phyloP scores from a whole-genome alignment of 2,113 vertebrate genomes.

The Riparia riparia region DNA sequence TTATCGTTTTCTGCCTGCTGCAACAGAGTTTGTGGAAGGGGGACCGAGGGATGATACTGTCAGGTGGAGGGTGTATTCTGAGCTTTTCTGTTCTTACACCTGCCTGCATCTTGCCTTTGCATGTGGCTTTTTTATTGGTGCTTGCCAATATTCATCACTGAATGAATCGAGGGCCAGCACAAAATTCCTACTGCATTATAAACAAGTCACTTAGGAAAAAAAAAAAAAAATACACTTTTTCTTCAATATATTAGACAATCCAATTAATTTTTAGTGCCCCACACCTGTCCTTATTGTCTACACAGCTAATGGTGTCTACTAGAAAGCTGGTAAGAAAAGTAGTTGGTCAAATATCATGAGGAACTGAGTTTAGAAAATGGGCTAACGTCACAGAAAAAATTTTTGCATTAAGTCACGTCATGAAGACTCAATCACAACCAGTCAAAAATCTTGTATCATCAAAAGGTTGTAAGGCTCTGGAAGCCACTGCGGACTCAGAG shows the following conservation, averaged over 20 bases:
- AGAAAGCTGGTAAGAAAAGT: background rate
- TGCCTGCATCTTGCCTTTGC: background rate
- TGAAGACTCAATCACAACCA: background rate
- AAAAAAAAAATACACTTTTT: background rate
- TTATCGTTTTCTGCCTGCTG: slow-evolving; percentile 49
- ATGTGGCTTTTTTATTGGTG: background rate
- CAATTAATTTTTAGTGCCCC: background rate
- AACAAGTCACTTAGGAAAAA: background rate
- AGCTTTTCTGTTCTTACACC: background rate
- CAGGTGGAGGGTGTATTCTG: background rate
- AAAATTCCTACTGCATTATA: background rate
- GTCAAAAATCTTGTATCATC: background rate
- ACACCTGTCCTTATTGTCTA: background rate
- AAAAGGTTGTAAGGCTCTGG: background rate
- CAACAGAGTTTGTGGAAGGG: background rate
- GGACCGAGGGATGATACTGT: background rate
- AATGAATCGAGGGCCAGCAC: background rate
- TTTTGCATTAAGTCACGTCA: background rate
- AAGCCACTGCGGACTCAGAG: background rate
- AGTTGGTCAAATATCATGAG: background rate
- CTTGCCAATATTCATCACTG: background rate
- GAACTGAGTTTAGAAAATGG: background rate
- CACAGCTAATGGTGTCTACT: background rate
- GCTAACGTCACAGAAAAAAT: background rate
- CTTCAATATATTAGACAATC: background rate